Conservation (phyloP, 1,140 invertebrate genomes). For the Hydropsyche tenuis region DNA sequence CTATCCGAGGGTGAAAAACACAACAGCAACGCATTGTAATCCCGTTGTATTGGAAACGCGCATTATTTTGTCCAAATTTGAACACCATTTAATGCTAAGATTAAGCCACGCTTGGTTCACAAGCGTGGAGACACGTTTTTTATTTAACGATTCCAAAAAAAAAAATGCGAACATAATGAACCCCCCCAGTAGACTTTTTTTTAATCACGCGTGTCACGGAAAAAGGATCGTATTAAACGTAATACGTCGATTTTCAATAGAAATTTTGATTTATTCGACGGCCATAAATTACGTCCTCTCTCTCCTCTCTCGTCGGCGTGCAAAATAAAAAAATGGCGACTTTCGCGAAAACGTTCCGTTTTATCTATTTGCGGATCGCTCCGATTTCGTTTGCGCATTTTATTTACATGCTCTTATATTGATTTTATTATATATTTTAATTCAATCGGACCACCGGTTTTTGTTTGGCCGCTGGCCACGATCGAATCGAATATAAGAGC, state of each 20-base stretch:
- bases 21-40: constrained; percentile 16
- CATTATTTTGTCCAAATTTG: constrained; percentile 34
- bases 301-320: no score
- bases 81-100: constrained; percentile 42
- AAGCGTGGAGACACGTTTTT: constrained; percentile 37
- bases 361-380: constrained; percentile 17
- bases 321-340: not conserved
- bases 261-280: constrained; percentile 43
- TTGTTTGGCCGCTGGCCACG: constrained; percentile 20
- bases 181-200: constrained; percentile 3
- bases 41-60: not conserved
- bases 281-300: constrained; percentile 16
- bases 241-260: constrained; percentile 45
- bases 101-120: constrained; percentile 31
- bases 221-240: constrained; percentile 32
- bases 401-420: constrained; percentile 8
- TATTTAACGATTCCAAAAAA: not conserved
- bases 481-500: constrained; percentile 10
- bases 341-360: not conserved
- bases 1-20: not conserved
- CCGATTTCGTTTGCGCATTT: not conserved
- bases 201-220: constrained; percentile 28
- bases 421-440: constrained; percentile 31
- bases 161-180: no score
- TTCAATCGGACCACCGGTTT: constrained; percentile 20